These are phyloP conservation scores for Whitmania pigra DNA, from an alignment of 1,140 invertebrate species.

Conservation along the genomic window DNA sequence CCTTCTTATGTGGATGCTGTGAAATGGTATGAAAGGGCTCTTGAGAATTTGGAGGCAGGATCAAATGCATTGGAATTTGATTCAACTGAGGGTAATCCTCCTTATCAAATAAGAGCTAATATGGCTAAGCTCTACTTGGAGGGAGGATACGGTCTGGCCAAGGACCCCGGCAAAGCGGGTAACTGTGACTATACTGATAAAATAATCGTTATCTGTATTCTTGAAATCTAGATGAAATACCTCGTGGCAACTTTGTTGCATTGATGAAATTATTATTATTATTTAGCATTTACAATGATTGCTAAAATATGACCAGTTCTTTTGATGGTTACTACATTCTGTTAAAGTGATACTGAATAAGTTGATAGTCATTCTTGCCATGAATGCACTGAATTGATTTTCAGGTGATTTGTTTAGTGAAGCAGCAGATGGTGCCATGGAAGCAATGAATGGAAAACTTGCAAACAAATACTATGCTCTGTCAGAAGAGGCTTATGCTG, in stretches of 20 bases:
- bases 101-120: conserved; percentile 43
- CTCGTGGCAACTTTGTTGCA: not conserved
- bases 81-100: conserved; percentile 37
- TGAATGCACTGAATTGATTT: conserved; percentile 18
- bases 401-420: conserved; percentile 45
- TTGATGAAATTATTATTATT: not conserved
- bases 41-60: conserved; percentile 38
- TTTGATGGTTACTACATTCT: no score
- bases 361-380: no score
- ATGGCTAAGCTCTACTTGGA: conserved; percentile 45
- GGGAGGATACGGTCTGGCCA: conserved; percentile 43
- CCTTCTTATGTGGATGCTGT: conserved; percentile 43
- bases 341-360: no score
- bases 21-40: conserved; percentile 43
- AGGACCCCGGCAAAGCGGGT: conserved; percentile 45
- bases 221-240: no score
- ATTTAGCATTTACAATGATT: not conserved
- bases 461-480: conserved; percentile 48
- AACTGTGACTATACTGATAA: not conserved
- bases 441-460: conserved; percentile 48
- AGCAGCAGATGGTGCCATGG: conserved; percentile 48
- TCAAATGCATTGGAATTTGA: conserved; percentile 42
- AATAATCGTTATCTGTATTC: no score
- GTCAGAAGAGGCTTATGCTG: conserved; percentile 43
- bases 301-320: no score